A percentile compares a stretch with the other conserved stretches of the same genome.
phyloP scores from a whole-genome alignment of 2,888 invertebrate genomes.

The Arrhopalites spinosus region DNA sequence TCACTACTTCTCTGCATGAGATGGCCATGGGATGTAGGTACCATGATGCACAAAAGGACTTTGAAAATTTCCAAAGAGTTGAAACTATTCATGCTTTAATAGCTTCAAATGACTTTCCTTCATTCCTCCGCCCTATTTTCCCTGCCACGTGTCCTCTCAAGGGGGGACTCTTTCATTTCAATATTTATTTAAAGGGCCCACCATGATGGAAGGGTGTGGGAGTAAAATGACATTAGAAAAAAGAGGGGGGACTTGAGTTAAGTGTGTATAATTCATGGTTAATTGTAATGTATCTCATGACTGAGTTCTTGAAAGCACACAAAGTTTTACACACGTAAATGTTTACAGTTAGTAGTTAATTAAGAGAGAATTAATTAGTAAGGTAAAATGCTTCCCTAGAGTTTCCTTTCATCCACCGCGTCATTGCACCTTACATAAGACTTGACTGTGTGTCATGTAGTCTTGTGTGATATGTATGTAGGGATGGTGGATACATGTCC shows the following conservation, averaged over 20 bases:
- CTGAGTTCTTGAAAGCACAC: too few relatives aligned
- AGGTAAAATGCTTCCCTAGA: conserved; percentile 17
- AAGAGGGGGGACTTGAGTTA: too few relatives aligned
- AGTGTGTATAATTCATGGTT: too few relatives aligned
- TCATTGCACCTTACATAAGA: not conserved
- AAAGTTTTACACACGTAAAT: conserved; percentile 18
- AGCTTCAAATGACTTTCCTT: conserved; percentile 1
- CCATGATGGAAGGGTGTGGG: too few relatives aligned
- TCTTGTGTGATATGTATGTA: too few relatives aligned
- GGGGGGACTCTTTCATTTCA: too few relatives aligned
- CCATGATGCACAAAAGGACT: not conserved
- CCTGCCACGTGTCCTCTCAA: too few relatives aligned
- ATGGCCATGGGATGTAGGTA: too few relatives aligned
- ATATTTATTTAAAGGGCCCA: too few relatives aligned
- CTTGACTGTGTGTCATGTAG: not conserved
- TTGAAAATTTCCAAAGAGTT: not conserved
- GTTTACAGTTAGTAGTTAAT: conserved; percentile 19
- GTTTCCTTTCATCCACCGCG: not conserved
- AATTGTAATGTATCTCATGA: too few relatives aligned
- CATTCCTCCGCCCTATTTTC: not conserved
- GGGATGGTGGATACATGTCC: too few relatives aligned
- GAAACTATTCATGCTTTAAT: conserved; percentile 7
- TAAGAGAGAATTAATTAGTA: conserved; percentile 22
- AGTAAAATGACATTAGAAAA: too few relatives aligned
- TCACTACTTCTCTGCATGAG: not conserved